Evolutionary conservation across 2,113 vertebrate genomes (phyloP), one percentile per base, ranked within the genome.

Genomic region (Sebastes schlegelii): DNA sequence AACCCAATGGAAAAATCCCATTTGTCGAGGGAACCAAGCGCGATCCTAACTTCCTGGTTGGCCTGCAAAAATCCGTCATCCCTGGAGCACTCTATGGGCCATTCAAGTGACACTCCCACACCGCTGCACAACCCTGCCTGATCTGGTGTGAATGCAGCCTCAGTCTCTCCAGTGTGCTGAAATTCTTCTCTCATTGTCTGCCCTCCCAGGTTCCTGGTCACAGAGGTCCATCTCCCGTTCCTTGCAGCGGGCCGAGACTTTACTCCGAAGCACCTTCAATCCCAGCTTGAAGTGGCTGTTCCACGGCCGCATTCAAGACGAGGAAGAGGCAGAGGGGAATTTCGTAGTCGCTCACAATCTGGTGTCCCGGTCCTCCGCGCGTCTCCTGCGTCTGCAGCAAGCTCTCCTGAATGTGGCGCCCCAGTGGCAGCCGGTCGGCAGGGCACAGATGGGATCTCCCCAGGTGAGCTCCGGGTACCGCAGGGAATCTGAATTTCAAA

Each of bases 281-380:
- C 92, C 94, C 17, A 76, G 87, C 8, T 84, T 92, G 71, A 92
- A 83, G 71, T 91, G 92, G 90, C 84, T 92, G 7, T 86, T 92
- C 52, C 79, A 45, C 0, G 4, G 54, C 10, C 66, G 46, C 42
- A 71, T 86, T 61, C 85, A 90, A 8, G 91, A 91, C 14, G 89
- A 89, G n/a, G 69, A 89, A 6, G 81, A 79, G 3, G 67, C 77
- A 4, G 83, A 95, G 74, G 83, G 81, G 17, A 79, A 92, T 48
- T 93, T 94, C 66, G 89, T 92, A 0, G 61, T 82, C 1, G 83
- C 81, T 19, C 85, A 90, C 55, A 88, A 94, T 75, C 88, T 92
- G n/a, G 86, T 85, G 14, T 93, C 93, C 23, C 82, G 85, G 1
- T 91, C 94, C 23, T 95, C 94, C 6, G 77, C 67, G 1, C 90